phyloP scores from a whole-genome alignment of 2,888 invertebrate genomes.

The Nemapogon koenigi region DNA sequence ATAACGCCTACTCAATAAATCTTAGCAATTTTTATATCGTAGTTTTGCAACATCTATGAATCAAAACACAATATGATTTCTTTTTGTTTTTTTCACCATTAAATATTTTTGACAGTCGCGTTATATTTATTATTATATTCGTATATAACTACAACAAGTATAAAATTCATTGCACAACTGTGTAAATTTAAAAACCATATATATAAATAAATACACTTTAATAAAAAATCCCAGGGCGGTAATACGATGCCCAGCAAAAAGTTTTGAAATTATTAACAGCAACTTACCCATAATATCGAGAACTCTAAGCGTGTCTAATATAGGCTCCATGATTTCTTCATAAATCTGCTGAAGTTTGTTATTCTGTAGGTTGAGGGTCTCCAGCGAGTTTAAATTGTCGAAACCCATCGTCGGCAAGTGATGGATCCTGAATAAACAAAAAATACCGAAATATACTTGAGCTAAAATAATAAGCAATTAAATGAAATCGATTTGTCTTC shows the following conservation, averaged over 20 bases:
- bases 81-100: too few species aligned
- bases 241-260: too few species aligned
- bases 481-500: too few species aligned
- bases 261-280: not conserved
- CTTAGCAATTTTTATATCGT: too few species aligned
- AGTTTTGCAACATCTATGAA: too few species aligned
- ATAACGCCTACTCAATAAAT: too few species aligned
- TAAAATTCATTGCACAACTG: too few species aligned
- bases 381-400: constrained; percentile 87
- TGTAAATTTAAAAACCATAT: not conserved
- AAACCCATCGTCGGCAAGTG: constrained; percentile 83
- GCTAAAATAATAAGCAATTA: not conserved
- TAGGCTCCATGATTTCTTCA: constrained; percentile 88
- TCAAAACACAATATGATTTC: too few species aligned
- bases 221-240: too few species aligned
- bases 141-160: too few species aligned
- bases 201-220: not conserved
- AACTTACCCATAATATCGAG: constrained; percentile 86
- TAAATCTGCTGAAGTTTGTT: constrained; percentile 84
- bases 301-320: constrained; percentile 84
- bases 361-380: constrained; percentile 86
- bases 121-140: too few species aligned
- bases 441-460: not conserved
- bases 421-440: constrained; percentile 71
- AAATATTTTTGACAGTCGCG: too few species aligned